phyloP scores from a whole-genome alignment of 1,140 invertebrate species.

The Drosophila triauraria region DNA sequence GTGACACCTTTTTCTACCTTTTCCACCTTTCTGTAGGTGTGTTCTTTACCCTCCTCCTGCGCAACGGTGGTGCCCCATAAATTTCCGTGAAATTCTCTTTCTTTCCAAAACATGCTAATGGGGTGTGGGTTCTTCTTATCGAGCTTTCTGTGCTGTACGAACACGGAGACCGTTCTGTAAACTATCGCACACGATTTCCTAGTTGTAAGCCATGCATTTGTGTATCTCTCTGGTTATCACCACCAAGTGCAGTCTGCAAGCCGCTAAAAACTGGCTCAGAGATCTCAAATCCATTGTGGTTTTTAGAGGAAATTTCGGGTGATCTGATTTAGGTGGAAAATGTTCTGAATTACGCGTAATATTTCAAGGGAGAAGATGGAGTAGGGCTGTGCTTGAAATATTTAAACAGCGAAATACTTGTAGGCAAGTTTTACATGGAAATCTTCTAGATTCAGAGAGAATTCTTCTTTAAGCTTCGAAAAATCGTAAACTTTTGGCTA shows the following conservation, averaged over 20 bases:
- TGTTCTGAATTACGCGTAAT: not conserved
- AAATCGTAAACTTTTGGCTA: not conserved
- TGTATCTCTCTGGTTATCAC: slow-evolving; percentile 57
- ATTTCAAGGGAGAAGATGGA: not conserved
- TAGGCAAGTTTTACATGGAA: not conserved
- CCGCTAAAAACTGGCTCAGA: slow-evolving; percentile 7
- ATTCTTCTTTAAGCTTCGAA: not conserved
- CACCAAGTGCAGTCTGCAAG: slow-evolving; percentile 37
- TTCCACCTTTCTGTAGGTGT: slow-evolving; percentile 17
- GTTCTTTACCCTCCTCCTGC: slow-evolving; percentile 19
- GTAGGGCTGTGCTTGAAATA: too few species aligned
- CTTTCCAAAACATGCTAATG: slow-evolving; percentile 75
- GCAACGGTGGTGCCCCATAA: slow-evolving; percentile 51
- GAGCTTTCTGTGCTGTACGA: slow-evolving; percentile 36
- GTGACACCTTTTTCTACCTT: slow-evolving; percentile 68
- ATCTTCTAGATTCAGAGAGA: not conserved
- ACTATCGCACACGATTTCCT: slow-evolving; percentile 57
- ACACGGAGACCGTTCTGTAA: slow-evolving; percentile 61
- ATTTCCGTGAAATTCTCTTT: slow-evolving; percentile 77
- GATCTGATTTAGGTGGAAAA: slow-evolving; percentile 14
- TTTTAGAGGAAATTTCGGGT: slow-evolving; percentile 3
- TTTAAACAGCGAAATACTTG: not conserved
- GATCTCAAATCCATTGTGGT: not conserved
- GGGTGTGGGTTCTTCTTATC: slow-evolving; percentile 41
- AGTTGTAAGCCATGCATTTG: slow-evolving; percentile 32